Conservation (phyloP, 1,140 invertebrate genomes). For the Dysdera silvatica region DNA sequence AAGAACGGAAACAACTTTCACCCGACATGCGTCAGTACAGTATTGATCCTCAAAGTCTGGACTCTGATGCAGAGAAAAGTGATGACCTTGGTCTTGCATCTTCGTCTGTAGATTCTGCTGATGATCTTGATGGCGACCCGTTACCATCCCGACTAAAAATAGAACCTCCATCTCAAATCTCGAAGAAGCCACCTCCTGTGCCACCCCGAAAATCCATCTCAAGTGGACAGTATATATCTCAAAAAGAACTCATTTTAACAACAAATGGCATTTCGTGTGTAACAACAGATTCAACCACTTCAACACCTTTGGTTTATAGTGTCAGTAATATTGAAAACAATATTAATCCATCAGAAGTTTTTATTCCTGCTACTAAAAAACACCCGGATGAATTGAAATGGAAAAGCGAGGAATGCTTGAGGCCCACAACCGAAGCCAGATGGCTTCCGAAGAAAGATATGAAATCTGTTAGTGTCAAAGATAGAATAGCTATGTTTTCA, state of each 20-base stretch:
- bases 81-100: slow-evolving; percentile 23
- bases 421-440: slow-evolving; percentile 59
- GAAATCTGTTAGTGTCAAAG: slow-evolving; percentile 58
- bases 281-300: too few relatives aligned
- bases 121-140: slow-evolving; percentile 23
- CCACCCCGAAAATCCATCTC: slow-evolving; percentile 24
- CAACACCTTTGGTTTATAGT: too few relatives aligned
- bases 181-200: slow-evolving; percentile 23
- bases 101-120: slow-evolving; percentile 22
- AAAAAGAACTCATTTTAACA: too few relatives aligned
- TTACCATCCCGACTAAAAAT: slow-evolving; percentile 9
- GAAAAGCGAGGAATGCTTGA: slow-evolving; percentile 41
- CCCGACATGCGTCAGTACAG: slow-evolving; percentile 17
- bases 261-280: too few relatives aligned
- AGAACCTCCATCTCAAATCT: not conserved
- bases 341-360: too few relatives aligned
- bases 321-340: too few relatives aligned
- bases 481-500: slow-evolving; percentile 83
- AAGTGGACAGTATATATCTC: too few relatives aligned
- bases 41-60: slow-evolving; percentile 6
- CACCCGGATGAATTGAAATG: slow-evolving; percentile 32
- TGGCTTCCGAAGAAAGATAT: slow-evolving; percentile 5
- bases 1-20: not conserved
- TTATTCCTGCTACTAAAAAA: too few relatives aligned
- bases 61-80: slow-evolving; percentile 14